phyloP scores from a whole-genome alignment of 2,888 invertebrate species.

The Noctua fimbriata region DNA sequence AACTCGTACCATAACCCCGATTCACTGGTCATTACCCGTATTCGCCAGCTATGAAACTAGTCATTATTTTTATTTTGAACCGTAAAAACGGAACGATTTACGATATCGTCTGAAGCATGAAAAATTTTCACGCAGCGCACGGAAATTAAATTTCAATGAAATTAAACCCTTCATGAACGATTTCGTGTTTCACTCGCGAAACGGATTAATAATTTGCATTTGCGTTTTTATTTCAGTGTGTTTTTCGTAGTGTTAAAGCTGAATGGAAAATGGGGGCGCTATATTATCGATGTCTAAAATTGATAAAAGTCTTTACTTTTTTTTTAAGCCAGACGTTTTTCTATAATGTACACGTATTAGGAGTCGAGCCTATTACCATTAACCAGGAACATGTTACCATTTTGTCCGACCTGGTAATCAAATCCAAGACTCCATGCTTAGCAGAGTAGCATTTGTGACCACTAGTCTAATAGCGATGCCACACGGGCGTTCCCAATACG shows the following conservation, averaged over 20 bases:
- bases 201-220: slow-evolving; percentile 20
- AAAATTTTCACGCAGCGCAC: slow-evolving; percentile 42
- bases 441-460: too few species aligned
- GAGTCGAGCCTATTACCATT: too few species aligned
- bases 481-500: too few species aligned
- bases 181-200: slow-evolving; percentile 35
- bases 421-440: too few species aligned
- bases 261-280: background rate
- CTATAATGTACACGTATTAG: background rate
- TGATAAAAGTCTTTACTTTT: background rate
- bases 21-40: slow-evolving; percentile 43
- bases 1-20: slow-evolving; percentile 26
- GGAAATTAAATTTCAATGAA: slow-evolving; percentile 66
- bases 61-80: slow-evolving; percentile 59
- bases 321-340: background rate
- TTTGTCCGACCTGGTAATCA: too few species aligned
- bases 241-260: slow-evolving; percentile 1
- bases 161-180: slow-evolving; percentile 57
- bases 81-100: slow-evolving; percentile 57
- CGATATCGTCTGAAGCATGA: slow-evolving; percentile 48
- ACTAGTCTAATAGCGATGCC: too few species aligned
- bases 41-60: slow-evolving; percentile 38
- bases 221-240: slow-evolving; percentile 9
- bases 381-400: too few species aligned
- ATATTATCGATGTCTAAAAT: background rate